Base-by-base conservation (phyloP, 2,888 invertebrate species). In the Cataglyphis albicans region DNA sequence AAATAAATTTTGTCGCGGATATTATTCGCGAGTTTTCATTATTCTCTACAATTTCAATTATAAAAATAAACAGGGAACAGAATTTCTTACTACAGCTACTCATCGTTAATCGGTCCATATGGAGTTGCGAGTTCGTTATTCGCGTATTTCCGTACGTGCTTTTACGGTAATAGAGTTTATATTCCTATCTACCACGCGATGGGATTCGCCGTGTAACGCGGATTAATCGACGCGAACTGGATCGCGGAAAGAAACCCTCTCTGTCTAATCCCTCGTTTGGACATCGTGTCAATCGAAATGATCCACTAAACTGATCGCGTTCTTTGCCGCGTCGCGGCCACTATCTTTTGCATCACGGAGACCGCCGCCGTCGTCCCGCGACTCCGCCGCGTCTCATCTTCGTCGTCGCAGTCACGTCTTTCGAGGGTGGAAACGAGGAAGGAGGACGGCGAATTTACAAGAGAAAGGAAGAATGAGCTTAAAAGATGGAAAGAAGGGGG, bases 261-360 rank as follows among this genome's bases (percentile, higher is more conserved):
- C 78, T 57, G 57, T 44, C 35, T 65, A 44, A 84, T 86, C 88
- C 72, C 83, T 85, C 85, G 84, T 67, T 84, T 84, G 89, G 84
- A 89, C 89, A 84, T 87, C 83, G 88, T 89, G 88, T 89, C 89
- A 89, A 89, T 88, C 86, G 88, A 88, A 88, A 86, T 86, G 88
- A 89, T 89, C 88, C 88, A 89, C 90, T 86, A 88, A 78, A 89
- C 90, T 90, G 88, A 89, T 89, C 89, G 90, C 84, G 84, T 87
- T 85, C 80, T 59, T 52, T 80, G 73, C 81, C 72, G 67, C 86
- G 82, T 81, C 76, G 63, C 76, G 63, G 82, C 88, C 85, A 84
- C 85, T 86, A 87, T 88, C 86, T 84, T 87, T 82, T 85, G 82
- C 81, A 67, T 67, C 82, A 44, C 67, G 68, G 52, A 63, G 82